phyloP scores from a whole-genome alignment of 2,888 invertebrate species.

The Caenorhabditis parvicauda region DNA sequence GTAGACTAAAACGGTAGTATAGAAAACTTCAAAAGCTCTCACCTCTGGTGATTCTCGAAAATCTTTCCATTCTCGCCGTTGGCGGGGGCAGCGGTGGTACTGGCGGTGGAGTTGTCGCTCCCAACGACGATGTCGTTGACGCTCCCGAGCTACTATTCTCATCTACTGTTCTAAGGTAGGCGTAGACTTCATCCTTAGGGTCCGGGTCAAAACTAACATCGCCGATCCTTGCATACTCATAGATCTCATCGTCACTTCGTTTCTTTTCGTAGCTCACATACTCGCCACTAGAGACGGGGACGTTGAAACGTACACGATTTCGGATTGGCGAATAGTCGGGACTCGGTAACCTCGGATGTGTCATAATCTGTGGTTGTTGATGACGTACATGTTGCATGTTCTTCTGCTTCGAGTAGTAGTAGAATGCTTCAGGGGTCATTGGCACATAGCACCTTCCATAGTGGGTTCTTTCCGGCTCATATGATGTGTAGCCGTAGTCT shows the following conservation, averaged over 20 bases:
- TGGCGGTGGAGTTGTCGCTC: slow-evolving; percentile 27
- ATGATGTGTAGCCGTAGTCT: slow-evolving; percentile 12
- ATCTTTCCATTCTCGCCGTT: too few species aligned
- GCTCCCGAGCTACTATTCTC: too few species aligned
- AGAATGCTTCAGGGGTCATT: slow-evolving; percentile 19
- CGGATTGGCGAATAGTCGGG: slow-evolving; percentile 44
- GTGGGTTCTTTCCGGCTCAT: slow-evolving; percentile 14
- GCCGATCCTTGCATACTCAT: slow-evolving; percentile 13
- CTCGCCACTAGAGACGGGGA: slow-evolving; percentile 12
- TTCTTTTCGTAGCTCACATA: slow-evolving; percentile 12
- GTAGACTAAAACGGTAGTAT: too few species aligned
- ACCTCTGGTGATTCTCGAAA: too few species aligned
- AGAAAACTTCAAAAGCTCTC: too few species aligned
- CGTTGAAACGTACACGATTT: slow-evolving; percentile 25
- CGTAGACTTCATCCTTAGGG: too few species aligned
- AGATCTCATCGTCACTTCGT: slow-evolving; percentile 9
- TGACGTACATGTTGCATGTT: too few species aligned
- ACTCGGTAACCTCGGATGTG: slow-evolving; percentile 5
- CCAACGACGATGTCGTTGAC: slow-evolving; percentile 17
- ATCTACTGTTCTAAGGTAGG: too few species aligned
- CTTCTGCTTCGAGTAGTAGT: slow-evolving; percentile 18
- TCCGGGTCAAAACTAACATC: too few species aligned
- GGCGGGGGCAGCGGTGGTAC: slow-evolving; percentile 30
- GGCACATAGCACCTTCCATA: slow-evolving; percentile 19
- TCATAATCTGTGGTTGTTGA: not conserved